These are phyloP conservation scores for Pempheris klunzingeri DNA, from an alignment of 2,797 vertebrate genomes.

Conservation along the genomic window DNA sequence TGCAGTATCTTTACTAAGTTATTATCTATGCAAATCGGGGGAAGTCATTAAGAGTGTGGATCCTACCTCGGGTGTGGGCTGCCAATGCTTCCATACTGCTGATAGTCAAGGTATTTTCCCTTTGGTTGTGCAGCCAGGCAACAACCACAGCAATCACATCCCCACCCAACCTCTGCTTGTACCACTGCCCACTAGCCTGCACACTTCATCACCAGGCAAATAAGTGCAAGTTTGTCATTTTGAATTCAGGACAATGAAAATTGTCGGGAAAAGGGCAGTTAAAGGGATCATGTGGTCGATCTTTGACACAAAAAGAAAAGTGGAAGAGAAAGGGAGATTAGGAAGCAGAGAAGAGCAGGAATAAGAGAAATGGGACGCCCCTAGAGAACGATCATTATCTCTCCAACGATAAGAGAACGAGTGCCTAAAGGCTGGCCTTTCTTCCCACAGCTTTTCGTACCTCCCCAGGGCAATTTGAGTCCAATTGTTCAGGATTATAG, in stretches of 20 bases:
- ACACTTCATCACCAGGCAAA: slow-evolving; percentile 22
- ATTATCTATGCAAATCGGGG: slow-evolving; percentile 75
- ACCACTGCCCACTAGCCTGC: slow-evolving; percentile 14
- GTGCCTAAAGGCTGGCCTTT: slow-evolving; percentile 74
- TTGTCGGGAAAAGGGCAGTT: slow-evolving; percentile 29
- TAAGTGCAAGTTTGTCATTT: slow-evolving; percentile 37
- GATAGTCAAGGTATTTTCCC: slow-evolving; percentile 56
- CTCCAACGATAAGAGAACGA: slow-evolving; percentile 72
- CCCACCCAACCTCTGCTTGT: slow-evolving; percentile 35
- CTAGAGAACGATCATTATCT: slow-evolving; percentile 73
- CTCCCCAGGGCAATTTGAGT: slow-evolving; percentile 68
- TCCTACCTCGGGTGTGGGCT: slow-evolving; percentile 31
- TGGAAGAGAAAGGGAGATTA: slow-evolving; percentile 47
- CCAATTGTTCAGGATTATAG: slow-evolving; percentile 68
- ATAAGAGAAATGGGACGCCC: slow-evolving; percentile 69
- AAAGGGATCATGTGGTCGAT: slow-evolving; percentile 33
- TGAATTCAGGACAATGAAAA: slow-evolving; percentile 28
- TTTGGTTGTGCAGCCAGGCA: slow-evolving; percentile 52
- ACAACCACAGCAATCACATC: slow-evolving; percentile 50
- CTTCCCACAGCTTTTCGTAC: slow-evolving; percentile 73
- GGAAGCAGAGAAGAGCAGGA: slow-evolving; percentile 44
- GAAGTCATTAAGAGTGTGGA: slow-evolving; percentile 58
- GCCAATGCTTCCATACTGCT: slow-evolving; percentile 20
- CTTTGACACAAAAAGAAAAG: slow-evolving; percentile 46
- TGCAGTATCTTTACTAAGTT: slow-evolving; percentile 54